Evolutionary conservation across 2,797 vertebrate species (phyloP).

Genomic region (Sphaeramia orbicularis): DNA sequence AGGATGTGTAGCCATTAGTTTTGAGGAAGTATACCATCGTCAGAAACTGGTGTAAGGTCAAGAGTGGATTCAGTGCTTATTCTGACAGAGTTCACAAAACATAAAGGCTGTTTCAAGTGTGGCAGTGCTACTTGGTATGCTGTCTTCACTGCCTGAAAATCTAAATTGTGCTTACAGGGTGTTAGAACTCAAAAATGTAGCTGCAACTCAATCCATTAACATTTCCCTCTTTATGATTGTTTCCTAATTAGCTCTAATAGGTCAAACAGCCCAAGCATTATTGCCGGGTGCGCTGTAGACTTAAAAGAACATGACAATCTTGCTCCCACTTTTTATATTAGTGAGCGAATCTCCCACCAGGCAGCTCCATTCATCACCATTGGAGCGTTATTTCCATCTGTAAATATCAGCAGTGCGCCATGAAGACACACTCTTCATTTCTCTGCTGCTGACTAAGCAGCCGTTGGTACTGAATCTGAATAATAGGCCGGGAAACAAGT

Average conservation of each 20-base stretch:
- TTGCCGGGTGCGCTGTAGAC: constrained; percentile 6
- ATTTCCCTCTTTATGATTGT: constrained; percentile 1
- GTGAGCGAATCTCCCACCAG: constrained; percentile 15
- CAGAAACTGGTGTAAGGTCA: not conserved
- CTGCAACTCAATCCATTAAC: not conserved
- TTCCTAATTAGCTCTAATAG: constrained; percentile 32
- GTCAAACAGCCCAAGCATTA: constrained; percentile 34
- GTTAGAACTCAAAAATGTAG: not conserved
- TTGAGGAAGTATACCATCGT: not conserved
- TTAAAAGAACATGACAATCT: constrained; percentile 22
- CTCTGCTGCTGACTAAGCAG: constrained; percentile 69
- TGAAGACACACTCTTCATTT: constrained; percentile 46
- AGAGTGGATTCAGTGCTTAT: not conserved
- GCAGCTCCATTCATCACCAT: constrained; percentile 47
- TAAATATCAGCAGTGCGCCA: constrained; percentile 62
- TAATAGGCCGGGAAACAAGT: constrained; percentile 55
- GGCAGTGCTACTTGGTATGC: no score
- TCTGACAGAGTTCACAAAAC: not conserved
- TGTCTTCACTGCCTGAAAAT: no score
- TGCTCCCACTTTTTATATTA: constrained; percentile 14
- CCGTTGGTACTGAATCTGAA: constrained; percentile 56
- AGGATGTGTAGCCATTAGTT: not conserved
- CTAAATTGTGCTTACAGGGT: not conserved
- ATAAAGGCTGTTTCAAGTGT: not conserved
- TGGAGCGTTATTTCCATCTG: constrained; percentile 42